Evolutionary conservation across 2,113 vertebrate species (phyloP), one percentile per base, ranked within the genome.

Genomic region (Hyaena hyaena): DNA sequence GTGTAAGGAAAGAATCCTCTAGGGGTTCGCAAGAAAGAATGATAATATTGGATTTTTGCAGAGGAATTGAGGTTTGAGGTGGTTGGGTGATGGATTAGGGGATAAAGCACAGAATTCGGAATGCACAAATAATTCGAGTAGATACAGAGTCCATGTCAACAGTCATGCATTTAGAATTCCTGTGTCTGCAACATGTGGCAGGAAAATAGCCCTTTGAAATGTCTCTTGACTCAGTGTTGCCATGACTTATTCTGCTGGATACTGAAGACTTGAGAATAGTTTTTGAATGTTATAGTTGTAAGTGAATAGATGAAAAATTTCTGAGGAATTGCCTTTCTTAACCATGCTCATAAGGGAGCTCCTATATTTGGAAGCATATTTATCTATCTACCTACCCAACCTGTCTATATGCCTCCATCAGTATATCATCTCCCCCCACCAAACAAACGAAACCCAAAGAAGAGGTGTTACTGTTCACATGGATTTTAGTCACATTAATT

Each of bases 281-380:
- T 92, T 94, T 95, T 74, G 55, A 39, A 88, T 88, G 76, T 87
- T 65, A 73, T 0, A 82, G 10, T 83, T 94, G 63, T 88, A 90
- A 92, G 26, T 87, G 31, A 94, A 35, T 77, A 92, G 96, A 74
- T 61, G n/a, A 93, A 95, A 82, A 39, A 4, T 74, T 86, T 90
- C 45, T n/a, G 58, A 48, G 39, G 82, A 58, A 74, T 73, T 48
- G 28, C 24, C 48, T 89, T 86, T 48, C 65, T 88, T 89, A 86
- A 48, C 55, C 50, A 0, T 93, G 21, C 55, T 88, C 61, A 3
- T 33, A n/a, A 85, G 17, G 15, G 8, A 19, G 14, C 50, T 55
- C 33, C 4, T 45, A 10, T 61, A 76, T 81, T 76, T 45, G 66
- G 19, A 86, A 39, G 65, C 7, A 90, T 21, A 23, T 48, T 17